Conservation (phyloP, 2,888 invertebrate genomes). For the Dolichopus griseipennis region DNA sequence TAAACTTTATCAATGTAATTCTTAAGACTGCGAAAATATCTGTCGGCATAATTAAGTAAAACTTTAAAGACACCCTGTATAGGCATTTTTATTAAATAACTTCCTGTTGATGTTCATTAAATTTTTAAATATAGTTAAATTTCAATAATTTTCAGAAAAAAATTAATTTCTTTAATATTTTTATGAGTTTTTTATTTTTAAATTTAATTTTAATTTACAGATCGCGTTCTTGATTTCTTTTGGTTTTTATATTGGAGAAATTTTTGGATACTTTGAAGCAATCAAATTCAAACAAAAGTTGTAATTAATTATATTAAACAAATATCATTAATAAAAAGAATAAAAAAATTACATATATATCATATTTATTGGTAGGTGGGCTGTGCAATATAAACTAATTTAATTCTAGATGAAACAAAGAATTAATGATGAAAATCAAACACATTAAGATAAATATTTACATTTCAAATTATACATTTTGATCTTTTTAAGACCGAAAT, state of each 20-base stretch:
- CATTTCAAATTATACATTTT: no score
- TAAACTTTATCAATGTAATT: no score
- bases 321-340: not conserved
- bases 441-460: not conserved
- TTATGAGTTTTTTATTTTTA: not conserved
- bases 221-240: not conserved
- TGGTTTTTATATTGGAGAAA: no score
- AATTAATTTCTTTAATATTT: not conserved
- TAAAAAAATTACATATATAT: not conserved
- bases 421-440: not conserved
- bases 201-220: not conserved
- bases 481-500: no score
- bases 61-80: no score
- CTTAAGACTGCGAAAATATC: no score
- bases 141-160: not conserved
- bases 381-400: not conserved
- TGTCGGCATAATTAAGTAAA: no score
- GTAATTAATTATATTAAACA: not conserved
- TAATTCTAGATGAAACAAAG: not conserved
- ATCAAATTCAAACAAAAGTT: not conserved
- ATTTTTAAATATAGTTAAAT: not conserved
- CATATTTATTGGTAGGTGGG: not conserved
- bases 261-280: not conserved
- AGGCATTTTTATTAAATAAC: not conserved
- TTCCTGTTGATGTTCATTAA: constrained; percentile 8